phyloP scores from a whole-genome alignment of 2,113 vertebrate genomes.

The Suncus etruscus region DNA sequence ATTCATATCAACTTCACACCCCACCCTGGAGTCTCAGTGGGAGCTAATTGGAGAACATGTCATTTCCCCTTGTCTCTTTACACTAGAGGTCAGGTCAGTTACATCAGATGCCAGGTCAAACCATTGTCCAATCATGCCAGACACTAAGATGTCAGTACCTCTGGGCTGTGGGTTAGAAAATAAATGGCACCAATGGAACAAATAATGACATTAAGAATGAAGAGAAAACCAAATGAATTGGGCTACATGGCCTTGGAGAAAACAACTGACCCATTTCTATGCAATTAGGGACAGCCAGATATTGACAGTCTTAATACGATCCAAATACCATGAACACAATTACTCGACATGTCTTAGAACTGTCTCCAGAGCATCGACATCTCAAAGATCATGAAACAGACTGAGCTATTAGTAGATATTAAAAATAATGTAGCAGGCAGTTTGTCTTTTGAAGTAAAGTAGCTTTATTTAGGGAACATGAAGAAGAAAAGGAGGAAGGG shows the following conservation, averaged over 20 bases:
- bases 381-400: constrained; percentile 25
- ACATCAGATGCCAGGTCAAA: neutral
- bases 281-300: constrained; percentile 16
- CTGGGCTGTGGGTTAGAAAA: neutral
- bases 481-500: too few species aligned
- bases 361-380: neutral
- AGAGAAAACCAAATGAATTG: constrained; percentile 9
- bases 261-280: constrained; percentile 4
- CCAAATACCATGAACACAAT: constrained; percentile 17
- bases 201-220: neutral
- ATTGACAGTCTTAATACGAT: constrained; percentile 34
- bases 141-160: neutral
- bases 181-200: neutral
- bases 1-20: neutral
- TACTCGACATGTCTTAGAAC: constrained; percentile 16
- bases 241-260: neutral
- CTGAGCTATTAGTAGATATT: constrained; percentile 8
- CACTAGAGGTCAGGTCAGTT: constrained; percentile 1
- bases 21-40: neutral
- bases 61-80: constrained; percentile 32
- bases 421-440: constrained; percentile 37
- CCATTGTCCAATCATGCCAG: neutral
- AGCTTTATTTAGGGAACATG: too few species aligned
- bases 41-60: neutral
- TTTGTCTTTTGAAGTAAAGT: neutral